phyloP scores from a whole-genome alignment of 2,113 vertebrate genomes.

The Poicephalus gulielmi region DNA sequence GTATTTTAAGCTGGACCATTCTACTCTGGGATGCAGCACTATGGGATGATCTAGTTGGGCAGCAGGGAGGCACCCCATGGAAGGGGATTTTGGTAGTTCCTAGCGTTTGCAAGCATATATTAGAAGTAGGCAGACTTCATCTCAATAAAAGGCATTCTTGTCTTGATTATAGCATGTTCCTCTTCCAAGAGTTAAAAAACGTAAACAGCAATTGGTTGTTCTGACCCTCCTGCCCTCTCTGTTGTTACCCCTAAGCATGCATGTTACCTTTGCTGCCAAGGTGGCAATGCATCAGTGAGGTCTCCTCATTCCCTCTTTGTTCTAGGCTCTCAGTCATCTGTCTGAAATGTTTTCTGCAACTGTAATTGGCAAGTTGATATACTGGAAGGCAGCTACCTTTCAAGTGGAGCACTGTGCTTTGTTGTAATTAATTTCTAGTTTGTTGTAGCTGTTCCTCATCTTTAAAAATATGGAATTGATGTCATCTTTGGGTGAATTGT shows the following conservation, averaged over 20 bases:
- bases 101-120: not conserved
- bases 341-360: not conserved
- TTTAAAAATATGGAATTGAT: not conserved
- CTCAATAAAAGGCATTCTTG: not conserved
- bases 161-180: not conserved
- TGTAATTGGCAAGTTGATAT: not conserved
- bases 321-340: not conserved
- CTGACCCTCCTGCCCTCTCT: not conserved
- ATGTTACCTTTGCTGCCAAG: not conserved
- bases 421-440: not conserved
- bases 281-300: not conserved
- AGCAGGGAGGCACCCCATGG: not conserved
- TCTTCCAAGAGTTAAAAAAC: not conserved
- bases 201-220: not conserved
- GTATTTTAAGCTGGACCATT: not conserved
- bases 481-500: not conserved
- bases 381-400: not conserved
- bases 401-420: not conserved
- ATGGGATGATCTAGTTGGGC: not conserved
- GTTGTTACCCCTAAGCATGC: rapidly evolving
- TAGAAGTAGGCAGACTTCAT: not conserved
- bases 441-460: not conserved
- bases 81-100: not conserved
- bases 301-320: not conserved
- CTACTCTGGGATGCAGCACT: not conserved